Percentiles rank a stretch among this genome's conserved stretches.
Conservation (phyloP, 2,888 invertebrate genomes). For the Artemia sp. region DNA sequence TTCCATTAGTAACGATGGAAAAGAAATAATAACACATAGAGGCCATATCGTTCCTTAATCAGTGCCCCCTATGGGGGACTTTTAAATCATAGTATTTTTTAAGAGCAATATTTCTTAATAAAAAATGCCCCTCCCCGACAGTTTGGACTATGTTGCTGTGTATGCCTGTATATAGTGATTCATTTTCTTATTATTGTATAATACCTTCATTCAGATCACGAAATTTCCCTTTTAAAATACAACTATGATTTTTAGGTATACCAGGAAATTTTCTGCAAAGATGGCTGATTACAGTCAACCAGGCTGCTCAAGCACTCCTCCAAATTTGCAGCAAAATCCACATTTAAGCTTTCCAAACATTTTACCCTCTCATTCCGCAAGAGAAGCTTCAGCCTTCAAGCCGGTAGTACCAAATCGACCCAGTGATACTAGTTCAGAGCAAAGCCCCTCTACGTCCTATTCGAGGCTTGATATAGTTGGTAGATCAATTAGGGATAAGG, state of each 20-base stretch:
- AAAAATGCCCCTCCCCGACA: too few relatives aligned
- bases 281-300: background rate
- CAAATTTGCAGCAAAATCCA: background rate
- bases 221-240: background rate
- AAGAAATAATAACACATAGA: too few relatives aligned
- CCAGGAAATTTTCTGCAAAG: background rate
- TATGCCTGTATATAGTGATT: too few relatives aligned
- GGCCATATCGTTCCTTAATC: too few relatives aligned
- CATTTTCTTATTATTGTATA: too few relatives aligned
- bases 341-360: background rate
- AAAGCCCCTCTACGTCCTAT: constrained; percentile 23
- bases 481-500: background rate
- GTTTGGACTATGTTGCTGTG: too few relatives aligned
- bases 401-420: constrained; percentile 65
- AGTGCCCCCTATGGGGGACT: too few relatives aligned
- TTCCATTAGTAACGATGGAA: too few relatives aligned
- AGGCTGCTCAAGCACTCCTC: background rate
- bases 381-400: constrained; percentile 63
- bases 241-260: background rate
- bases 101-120: too few relatives aligned
- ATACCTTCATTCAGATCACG: too few relatives aligned
- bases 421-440: constrained; percentile 31
- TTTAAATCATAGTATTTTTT: too few relatives aligned
- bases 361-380: background rate
- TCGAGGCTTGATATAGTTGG: constrained; percentile 6